These are phyloP conservation scores for Nanorana parkeri DNA, from an alignment of 2,113 vertebrate genomes.

Conservation along the genomic window DNA sequence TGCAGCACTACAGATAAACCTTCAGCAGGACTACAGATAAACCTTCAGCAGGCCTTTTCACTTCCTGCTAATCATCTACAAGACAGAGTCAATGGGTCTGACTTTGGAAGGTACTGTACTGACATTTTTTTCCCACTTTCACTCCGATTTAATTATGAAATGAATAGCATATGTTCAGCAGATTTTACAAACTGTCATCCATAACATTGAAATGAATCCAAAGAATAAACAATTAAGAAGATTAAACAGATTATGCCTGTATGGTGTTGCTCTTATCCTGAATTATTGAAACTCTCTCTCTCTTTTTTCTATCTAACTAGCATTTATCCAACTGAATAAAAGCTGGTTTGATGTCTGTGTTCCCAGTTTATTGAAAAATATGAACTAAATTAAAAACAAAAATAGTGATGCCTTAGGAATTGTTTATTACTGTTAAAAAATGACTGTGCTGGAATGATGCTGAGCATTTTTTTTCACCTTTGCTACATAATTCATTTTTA, in stretches of 20 bases:
- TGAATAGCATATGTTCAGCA: constrained; percentile 52
- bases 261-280: constrained; percentile 17
- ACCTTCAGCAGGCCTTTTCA: background rate
- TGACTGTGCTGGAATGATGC: background rate
- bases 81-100: background rate
- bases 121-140: constrained; percentile 9
- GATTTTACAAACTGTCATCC: constrained; percentile 31
- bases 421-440: constrained; percentile 5
- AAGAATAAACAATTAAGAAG: constrained; percentile 46
- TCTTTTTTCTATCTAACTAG: constrained; percentile 2
- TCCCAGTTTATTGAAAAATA: constrained; percentile 2
- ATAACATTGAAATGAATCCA: constrained; percentile 15
- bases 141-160: constrained; percentile 40
- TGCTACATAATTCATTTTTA: background rate
- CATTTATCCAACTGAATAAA: constrained; percentile 31
- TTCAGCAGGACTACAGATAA: background rate
- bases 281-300: background rate
- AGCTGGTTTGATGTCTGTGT: background rate
- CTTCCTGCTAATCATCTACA: background rate
- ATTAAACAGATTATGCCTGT: constrained; percentile 46
- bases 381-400: background rate
- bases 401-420: background rate
- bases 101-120: constrained; percentile 14
- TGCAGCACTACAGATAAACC: no score
- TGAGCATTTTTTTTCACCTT: constrained; percentile 1